Evolutionary conservation across 2,113 vertebrate genomes (phyloP), one percentile per base, ranked within the genome.

Genomic region (Cephalophus harveyi): DNA sequence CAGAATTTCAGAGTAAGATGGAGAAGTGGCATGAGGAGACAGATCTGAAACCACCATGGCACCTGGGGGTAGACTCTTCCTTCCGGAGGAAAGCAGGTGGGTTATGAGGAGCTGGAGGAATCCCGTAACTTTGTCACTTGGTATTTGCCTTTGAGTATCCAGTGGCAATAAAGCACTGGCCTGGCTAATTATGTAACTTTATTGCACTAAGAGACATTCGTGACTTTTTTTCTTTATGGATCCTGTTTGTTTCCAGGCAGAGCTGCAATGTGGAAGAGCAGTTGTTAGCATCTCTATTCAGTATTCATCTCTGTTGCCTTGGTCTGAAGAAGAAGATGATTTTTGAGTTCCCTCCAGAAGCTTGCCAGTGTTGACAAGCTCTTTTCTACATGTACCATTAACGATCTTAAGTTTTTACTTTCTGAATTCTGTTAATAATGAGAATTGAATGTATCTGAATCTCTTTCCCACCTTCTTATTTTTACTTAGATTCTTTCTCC

Each of bases 1-100:
- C 98, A 96, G 99, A 99, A 94, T 99, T 99, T 98, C 99, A 99
- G 98, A 99, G 96, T 98, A 99, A 98, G 97, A 98, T 96, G 98
- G 99, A 98, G 98, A 99, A 99, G 87, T 87, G 97, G 97, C 98
- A 87, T 86, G 98, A 99, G 87, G 98, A 98, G 85, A 97, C 15
- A 0, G 97, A 98, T 54, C 62, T 98, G 76, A 97, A 97, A 40
- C 46, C 96, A 59, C 90, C 96, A 2, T 98, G 93, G 98, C 97
- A 95, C 88, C 92, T 97, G 7, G 98, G 97, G 13, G 98, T 98
- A 60, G 98, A 98, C 71, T 98, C 99, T 12, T 97, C 99, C n/a
- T 98, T 99, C 96, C 99, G 97, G 98, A 99, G 79, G 95, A 99
- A 98, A 92, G 79, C 98, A 98, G 98, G 99, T 99, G 92, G 54